Evolutionary conservation across 2,888 invertebrate genomes (phyloP), one percentile per base, ranked within the genome.

Genomic region (Eubasilissa splendida): DNA sequence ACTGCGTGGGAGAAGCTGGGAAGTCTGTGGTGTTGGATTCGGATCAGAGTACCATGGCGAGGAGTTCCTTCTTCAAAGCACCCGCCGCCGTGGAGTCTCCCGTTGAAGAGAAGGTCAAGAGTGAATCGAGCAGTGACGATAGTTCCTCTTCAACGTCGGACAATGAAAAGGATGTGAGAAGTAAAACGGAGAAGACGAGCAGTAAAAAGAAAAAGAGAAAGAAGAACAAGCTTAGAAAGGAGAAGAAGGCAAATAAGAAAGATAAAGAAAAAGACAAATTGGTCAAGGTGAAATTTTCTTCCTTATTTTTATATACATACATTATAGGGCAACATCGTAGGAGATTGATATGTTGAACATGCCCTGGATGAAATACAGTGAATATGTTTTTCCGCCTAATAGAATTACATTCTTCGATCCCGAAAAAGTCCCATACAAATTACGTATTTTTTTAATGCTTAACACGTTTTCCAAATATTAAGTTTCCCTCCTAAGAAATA

Each of bases 1-100:
- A 97, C 86, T 97, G 97, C 85, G 94, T 96, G 50, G 97, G 97
- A 0, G 95, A 95, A 86, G 93, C 89, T 1, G 90, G 89, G 75
- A 90, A 90, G 83, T 87, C 89, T 0, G 88, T 89, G 4, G 87
- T 89, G 1, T 63, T 89, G 52, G 90, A 90, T 0, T 86, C 88
- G 0, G 83, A 85, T 0, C 88, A 80, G 56, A 75, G 58, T 33
- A 84, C 77, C 78, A 85, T 10, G 54, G 58, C 65, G 50, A 53
- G 70, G 8, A 52, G 60, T 22, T 42, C 66, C 22, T 60, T 63
- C 53, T 60, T 73, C 52, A 75, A 76, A 9, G 71, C 65, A n/a
- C 66, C 74, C 7, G 31, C 76, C 4, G 71, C 76, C 2, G 54
- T 58, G 0, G 52, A 56, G 31, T 63, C 33, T 3, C 52, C 63